These are phyloP conservation scores for Uropsilus gracilis DNA, from an alignment of 2,113 vertebrate genomes.

Conservation along the genomic window DNA sequence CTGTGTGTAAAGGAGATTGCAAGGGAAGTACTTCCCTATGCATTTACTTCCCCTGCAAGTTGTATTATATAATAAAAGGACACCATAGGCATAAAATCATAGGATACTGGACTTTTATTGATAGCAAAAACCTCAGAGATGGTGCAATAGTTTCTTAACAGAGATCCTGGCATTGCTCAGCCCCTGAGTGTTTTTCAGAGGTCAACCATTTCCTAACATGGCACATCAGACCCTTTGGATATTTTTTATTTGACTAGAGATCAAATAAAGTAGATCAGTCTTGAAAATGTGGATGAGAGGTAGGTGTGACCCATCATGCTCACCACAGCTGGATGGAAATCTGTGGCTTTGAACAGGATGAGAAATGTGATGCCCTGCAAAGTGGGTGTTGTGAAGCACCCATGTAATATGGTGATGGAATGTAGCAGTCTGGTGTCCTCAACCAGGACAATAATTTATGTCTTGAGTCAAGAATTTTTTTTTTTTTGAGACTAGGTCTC, in stretches of 20 bases:
- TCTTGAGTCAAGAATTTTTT: background rate
- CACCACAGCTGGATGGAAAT: accelerated
- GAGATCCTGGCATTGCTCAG: background rate
- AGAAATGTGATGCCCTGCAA: background rate
- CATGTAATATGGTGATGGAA: no score
- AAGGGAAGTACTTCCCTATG: background rate
- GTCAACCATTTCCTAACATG: background rate
- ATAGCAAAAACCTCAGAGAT: background rate
- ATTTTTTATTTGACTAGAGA: background rate
- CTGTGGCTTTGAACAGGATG: background rate
- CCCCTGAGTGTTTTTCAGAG: background rate
- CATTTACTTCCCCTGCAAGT: background rate
- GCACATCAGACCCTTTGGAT: background rate
- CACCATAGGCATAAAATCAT: background rate
- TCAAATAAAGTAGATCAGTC: background rate
- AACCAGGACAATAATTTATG: background rate
- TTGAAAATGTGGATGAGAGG: background rate
- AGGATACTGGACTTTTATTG: background rate
- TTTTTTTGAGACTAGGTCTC: no score
- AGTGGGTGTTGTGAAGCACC: background rate
- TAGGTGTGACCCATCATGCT: background rate
- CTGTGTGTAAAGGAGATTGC: background rate
- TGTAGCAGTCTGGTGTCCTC: background rate
- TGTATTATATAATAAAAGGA: background rate
- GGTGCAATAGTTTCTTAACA: background rate